A percentile compares a stretch with the other conserved stretches of the same genome.
phyloP scores from a whole-genome alignment of 1,140 invertebrate species.

The Drosophila trapezifrons region DNA sequence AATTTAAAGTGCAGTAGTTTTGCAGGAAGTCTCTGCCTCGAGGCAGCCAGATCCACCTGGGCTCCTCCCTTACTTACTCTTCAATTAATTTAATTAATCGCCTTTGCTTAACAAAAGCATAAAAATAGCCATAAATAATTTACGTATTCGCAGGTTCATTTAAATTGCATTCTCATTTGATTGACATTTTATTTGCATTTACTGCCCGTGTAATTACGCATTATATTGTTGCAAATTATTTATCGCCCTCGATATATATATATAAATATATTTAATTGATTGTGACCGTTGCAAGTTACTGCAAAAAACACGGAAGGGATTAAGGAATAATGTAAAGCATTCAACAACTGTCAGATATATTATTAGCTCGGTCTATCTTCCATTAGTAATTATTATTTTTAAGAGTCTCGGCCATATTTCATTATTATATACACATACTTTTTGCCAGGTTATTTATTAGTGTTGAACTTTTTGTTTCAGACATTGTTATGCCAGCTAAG shows the following conservation, averaged over 20 bases:
- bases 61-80: not conserved
- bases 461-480: too few relatives aligned
- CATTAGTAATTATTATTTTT: constrained; percentile 16
- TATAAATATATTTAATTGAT: constrained; percentile 22
- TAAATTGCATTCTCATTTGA: constrained; percentile 55
- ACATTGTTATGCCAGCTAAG: not conserved
- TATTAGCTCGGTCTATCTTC: not conserved
- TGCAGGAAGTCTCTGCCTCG: constrained; percentile 4
- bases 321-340: constrained; percentile 21
- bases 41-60: not conserved
- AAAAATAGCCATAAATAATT: constrained; percentile 35
- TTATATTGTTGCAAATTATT: constrained; percentile 50
- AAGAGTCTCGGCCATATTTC: not conserved
- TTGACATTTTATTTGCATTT: constrained; percentile 41
- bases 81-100: constrained; percentile 27
- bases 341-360: constrained; percentile 45
- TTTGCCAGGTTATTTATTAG: constrained; percentile 1
- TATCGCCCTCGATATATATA: constrained; percentile 14
- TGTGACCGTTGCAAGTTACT: constrained; percentile 26
- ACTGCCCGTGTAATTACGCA: constrained; percentile 17
- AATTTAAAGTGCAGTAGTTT: constrained; percentile 76
- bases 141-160: constrained; percentile 51
- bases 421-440: not conserved
- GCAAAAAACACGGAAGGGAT: constrained; percentile 28
- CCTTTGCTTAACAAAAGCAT: constrained; percentile 3